These are phyloP conservation scores for Xiphophorus birchmanni DNA, from an alignment of 2,797 vertebrate genomes.

Conservation along the genomic window DNA sequence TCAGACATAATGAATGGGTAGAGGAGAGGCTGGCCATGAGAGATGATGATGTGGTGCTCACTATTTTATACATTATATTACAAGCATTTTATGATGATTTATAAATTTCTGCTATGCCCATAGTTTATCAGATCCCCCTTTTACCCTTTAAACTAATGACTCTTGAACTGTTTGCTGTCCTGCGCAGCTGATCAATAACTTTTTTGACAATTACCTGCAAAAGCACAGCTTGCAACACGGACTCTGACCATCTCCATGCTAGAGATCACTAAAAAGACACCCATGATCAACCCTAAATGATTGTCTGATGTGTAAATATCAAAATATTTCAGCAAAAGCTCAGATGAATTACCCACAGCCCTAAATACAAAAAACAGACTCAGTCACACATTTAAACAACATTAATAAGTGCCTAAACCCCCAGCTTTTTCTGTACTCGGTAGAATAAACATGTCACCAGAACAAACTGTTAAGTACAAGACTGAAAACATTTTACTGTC, in stretches of 20 bases:
- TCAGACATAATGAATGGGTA: constrained; percentile 17
- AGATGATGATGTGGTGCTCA: background rate
- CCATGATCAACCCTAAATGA: constrained; percentile 24
- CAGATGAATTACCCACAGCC: constrained; percentile 12
- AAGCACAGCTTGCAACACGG: constrained; percentile 10
- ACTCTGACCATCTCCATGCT: background rate
- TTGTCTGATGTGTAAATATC: constrained; percentile 29
- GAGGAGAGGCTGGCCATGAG: background rate
- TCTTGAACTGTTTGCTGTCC: background rate
- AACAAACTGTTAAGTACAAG: constrained; percentile 16
- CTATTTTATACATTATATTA: background rate
- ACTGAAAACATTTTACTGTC: constrained; percentile 13
- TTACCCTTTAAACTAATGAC: constrained; percentile 1
- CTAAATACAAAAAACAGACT: background rate
- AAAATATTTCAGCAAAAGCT: constrained; percentile 34
- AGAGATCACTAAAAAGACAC: constrained; percentile 3
- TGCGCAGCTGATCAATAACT: constrained; percentile 49
- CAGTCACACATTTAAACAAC: constrained; percentile 4
- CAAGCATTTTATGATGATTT: constrained; percentile 2
- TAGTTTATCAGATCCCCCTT: constrained; percentile 9
- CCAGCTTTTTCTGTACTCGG: constrained; percentile 10
- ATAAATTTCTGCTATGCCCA: background rate
- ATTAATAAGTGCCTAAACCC: constrained; percentile 11
- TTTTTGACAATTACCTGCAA: background rate
- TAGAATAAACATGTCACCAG: constrained; percentile 20